Conservation (phyloP, 2,797 vertebrate genomes). For the Siniperca undulata region DNA sequence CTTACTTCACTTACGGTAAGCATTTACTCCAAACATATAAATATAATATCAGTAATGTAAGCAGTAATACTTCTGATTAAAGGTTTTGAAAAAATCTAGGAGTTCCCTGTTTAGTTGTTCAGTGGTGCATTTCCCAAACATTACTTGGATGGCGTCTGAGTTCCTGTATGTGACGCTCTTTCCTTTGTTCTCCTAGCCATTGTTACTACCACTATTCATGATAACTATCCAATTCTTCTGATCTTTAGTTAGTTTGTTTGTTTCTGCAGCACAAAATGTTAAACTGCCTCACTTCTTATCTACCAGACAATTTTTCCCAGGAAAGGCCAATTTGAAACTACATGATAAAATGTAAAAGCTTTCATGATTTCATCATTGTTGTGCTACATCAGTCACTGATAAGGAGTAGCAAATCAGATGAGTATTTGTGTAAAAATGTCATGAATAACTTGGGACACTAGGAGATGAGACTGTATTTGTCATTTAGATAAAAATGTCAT, state of each 20-base stretch:
- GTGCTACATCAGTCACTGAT: conserved; percentile 8
- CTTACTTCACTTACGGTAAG: conserved; percentile 96
- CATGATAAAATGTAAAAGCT: conserved; percentile 27
- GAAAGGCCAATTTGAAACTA: conserved; percentile 22
- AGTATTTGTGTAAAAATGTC: conserved; percentile 18
- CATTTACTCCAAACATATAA: background rate
- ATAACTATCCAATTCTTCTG: background rate
- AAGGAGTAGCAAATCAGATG: conserved; percentile 10
- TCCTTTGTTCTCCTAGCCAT: background rate
- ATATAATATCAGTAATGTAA: background rate
- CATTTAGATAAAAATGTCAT: conserved; percentile 18
- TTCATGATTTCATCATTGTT: conserved; percentile 19
- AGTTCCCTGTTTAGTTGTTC: background rate
- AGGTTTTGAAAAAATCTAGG: background rate
- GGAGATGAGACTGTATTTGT: conserved; percentile 15
- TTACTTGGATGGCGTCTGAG: background rate
- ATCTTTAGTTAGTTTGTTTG: background rate
- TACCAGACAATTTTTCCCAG: background rate
- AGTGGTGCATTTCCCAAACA: background rate
- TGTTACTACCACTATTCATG: background rate
- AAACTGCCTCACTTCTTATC: conserved; percentile 5
- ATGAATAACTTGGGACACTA: conserved; percentile 12
- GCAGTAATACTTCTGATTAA: background rate
- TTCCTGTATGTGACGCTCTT: background rate
- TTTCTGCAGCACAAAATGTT: background rate